Conservation (phyloP, 2,797 vertebrate species). For the Cossypha polioptera region DNA sequence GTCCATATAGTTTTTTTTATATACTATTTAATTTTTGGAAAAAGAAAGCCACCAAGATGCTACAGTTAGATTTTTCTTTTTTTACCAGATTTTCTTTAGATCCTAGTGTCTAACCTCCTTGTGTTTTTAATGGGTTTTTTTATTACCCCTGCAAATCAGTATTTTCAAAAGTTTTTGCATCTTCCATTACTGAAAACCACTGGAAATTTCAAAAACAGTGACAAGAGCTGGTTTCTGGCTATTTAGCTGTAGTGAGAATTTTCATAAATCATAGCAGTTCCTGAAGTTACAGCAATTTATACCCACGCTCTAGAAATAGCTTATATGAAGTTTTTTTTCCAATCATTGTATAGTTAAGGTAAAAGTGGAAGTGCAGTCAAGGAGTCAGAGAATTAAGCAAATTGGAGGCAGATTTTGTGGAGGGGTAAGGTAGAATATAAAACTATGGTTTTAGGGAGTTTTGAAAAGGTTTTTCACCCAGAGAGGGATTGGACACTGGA, state of each 20-base stretch:
- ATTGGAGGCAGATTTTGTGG: not conserved
- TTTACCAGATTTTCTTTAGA: not conserved
- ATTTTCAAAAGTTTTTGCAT: slow-evolving; percentile 28
- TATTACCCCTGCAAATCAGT: not conserved
- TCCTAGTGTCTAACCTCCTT: not conserved
- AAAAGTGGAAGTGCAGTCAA: not conserved
- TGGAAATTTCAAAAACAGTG: not conserved
- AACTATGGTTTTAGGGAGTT: not conserved
- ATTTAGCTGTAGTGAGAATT: not conserved
- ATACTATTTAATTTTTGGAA: not conserved
- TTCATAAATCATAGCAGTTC: not conserved
- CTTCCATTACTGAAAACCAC: slow-evolving; percentile 9
- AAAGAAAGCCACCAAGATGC: not conserved
- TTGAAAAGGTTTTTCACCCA: not conserved
- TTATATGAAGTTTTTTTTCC: not conserved
- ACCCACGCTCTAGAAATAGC: not conserved
- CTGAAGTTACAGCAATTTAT: not conserved
- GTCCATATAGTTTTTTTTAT: not conserved
- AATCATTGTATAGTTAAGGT: not conserved
- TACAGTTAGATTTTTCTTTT: not conserved
- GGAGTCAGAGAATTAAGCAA: not conserved
- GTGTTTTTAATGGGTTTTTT: not conserved
- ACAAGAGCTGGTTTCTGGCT: not conserved
- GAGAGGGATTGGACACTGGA: not conserved
- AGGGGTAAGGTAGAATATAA: not conserved